These are phyloP conservation scores for Caenorhabditis briggsae DNA, from an alignment of 1,140 invertebrate species.

Conservation along the genomic window DNA sequence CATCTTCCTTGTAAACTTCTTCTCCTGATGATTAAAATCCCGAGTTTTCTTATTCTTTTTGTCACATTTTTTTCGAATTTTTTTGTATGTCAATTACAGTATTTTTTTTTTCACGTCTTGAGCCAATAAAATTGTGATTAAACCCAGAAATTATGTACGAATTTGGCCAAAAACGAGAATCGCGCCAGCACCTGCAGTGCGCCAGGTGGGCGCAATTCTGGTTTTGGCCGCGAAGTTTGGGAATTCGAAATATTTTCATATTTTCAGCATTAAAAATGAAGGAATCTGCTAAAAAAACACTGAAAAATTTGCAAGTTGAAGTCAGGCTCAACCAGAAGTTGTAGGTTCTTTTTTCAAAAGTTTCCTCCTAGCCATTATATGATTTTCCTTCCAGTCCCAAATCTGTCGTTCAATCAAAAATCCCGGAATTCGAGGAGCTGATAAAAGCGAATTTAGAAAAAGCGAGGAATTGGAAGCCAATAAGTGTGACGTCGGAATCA, in stretches of 20 bases:
- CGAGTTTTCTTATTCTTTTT: too few species aligned
- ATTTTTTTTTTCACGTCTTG: too few species aligned
- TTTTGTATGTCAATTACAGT: too few species aligned
- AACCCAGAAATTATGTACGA: too few species aligned
- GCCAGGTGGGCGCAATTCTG: neutral
- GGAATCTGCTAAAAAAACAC: neutral
- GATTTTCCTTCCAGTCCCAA: constrained; percentile 13
- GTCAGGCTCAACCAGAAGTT: constrained; percentile 54
- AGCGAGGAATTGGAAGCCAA: constrained; percentile 21
- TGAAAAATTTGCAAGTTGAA: constrained; percentile 20
- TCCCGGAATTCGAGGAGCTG: neutral
- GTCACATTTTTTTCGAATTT: too few species aligned
- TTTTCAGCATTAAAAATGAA: neutral
- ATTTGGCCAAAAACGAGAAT: too few species aligned
- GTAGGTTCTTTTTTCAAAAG: constrained; percentile 53
- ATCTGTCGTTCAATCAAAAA: neutral
- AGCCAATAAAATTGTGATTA: too few species aligned
- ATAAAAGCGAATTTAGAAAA: neutral
- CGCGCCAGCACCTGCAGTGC: neutral
- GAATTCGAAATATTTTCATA: neutral
- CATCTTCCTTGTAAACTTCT: too few species aligned
- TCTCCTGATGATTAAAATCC: too few species aligned
- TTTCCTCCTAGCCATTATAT: neutral
- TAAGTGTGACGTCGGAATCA: neutral
- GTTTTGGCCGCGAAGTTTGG: neutral